phyloP scores from a whole-genome alignment of 2,113 vertebrate genomes.

The Calcarius ornatus region DNA sequence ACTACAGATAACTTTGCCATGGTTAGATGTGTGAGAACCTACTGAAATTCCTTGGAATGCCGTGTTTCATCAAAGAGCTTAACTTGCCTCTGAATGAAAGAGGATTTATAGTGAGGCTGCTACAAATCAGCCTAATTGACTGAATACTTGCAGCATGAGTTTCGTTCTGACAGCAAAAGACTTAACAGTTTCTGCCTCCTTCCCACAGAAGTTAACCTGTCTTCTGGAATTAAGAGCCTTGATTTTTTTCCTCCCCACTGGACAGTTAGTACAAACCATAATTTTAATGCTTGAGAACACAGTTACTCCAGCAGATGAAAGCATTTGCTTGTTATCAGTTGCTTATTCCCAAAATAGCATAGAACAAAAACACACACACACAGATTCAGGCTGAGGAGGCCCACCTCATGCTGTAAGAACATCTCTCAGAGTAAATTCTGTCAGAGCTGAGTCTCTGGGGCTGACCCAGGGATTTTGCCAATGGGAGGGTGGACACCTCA shows the following conservation, averaged over 20 bases:
- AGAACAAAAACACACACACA: neutral
- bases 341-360: neutral
- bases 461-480: neutral
- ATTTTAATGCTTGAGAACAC: neutral
- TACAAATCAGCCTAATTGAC: conserved; percentile 35
- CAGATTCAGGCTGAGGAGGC: neutral
- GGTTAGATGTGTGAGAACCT: neutral
- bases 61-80: conserved; percentile 10
- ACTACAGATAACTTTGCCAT: neutral
- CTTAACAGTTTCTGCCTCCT: neutral
- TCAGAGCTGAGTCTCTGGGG: neutral
- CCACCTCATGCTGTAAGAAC: neutral
- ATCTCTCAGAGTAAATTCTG: neutral
- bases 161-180: neutral
- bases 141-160: neutral
- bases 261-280: neutral
- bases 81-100: neutral
- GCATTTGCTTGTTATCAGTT: neutral
- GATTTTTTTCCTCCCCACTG: neutral
- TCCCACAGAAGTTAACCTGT: neutral
- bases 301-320: neutral
- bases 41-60: neutral
- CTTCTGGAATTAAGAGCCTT: conserved; percentile 13
- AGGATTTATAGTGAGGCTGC: neutral
- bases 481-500: neutral